These are phyloP conservation scores for Protosalanx chinensis DNA, from an alignment of 2,797 vertebrate species.

Conservation along the genomic window DNA sequence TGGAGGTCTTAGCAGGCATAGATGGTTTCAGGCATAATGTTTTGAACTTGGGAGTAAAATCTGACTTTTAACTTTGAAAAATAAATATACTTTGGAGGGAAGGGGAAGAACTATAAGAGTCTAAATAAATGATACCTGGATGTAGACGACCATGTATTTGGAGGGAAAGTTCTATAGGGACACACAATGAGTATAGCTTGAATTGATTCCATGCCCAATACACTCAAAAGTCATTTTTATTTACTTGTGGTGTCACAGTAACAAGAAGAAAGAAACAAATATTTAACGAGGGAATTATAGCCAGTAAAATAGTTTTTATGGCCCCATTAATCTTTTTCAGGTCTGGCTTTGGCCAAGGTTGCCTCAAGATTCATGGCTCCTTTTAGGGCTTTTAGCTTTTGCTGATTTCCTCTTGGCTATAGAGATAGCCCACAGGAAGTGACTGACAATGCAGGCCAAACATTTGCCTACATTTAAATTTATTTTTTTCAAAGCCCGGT, in stretches of 20 bases:
- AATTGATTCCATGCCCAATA: too few species aligned
- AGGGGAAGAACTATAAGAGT: conserved; percentile 44
- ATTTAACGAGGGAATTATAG: not conserved
- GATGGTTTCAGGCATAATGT: conserved; percentile 57
- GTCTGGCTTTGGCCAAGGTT: not conserved
- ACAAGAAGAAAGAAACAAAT: not conserved
- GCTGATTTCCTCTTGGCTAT: not conserved
- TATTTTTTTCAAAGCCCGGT: too few species aligned
- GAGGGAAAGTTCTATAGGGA: conserved; percentile 9
- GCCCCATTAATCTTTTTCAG: not conserved
- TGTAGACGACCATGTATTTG: conserved; percentile 23
- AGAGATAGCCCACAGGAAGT: not conserved
- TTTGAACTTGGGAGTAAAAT: conserved; percentile 53
- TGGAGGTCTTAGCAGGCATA: conserved; percentile 49
- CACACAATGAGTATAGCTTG: not conserved
- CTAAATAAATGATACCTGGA: conserved; percentile 37
- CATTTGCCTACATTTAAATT: not conserved
- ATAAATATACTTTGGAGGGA: conserved; percentile 48
- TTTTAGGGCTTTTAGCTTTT: not conserved
- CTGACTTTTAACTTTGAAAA: conserved; percentile 53
- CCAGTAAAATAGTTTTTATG: conserved; percentile 5
- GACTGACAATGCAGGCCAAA: not conserved
- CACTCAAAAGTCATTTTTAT: not conserved
- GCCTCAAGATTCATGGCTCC: not conserved
- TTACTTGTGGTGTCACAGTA: not conserved